These are phyloP conservation scores for Tapera naevia DNA, from an alignment of 2,797 vertebrate species.

Conservation along the genomic window DNA sequence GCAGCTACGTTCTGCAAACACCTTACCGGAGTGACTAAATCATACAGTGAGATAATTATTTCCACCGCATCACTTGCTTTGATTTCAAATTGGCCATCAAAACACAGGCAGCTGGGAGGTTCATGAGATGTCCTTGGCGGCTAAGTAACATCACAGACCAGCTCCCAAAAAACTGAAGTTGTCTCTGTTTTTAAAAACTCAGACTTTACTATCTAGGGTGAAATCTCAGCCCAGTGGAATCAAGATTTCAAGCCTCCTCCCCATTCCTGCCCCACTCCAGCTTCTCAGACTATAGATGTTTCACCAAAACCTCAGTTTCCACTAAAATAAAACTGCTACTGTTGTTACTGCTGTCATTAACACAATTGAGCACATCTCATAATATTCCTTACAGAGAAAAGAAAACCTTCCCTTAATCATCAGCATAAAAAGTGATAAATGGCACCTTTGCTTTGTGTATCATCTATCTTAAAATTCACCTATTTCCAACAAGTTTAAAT, in stretches of 20 bases:
- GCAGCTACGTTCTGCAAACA: slow-evolving; percentile 19
- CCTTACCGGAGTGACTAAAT: slow-evolving; percentile 20
- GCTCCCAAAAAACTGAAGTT: neutral
- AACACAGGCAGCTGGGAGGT: neutral
- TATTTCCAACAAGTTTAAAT: neutral
- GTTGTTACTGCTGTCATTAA: neutral
- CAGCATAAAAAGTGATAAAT: neutral
- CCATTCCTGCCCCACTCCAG: neutral
- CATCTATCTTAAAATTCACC: neutral
- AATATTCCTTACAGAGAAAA: neutral
- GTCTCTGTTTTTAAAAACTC: neutral
- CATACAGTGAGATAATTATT: slow-evolving; percentile 57
- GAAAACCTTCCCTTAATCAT: neutral
- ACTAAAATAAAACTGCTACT: neutral
- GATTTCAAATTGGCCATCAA: slow-evolving; percentile 23
- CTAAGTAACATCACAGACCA: neutral
- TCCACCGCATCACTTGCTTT: slow-evolving; percentile 55
- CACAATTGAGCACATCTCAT: accelerated
- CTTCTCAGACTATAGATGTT: neutral
- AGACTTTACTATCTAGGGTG: neutral
- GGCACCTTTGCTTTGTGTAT: neutral
- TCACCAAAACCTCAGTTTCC: neutral
- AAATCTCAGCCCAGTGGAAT: neutral
- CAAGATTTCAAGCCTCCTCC: neutral
- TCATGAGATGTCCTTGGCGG: neutral